Evolutionary conservation across 2,797 vertebrate genomes (phyloP), one percentile per base, ranked within the genome.

Genomic region (Cossypha heuglini): DNA sequence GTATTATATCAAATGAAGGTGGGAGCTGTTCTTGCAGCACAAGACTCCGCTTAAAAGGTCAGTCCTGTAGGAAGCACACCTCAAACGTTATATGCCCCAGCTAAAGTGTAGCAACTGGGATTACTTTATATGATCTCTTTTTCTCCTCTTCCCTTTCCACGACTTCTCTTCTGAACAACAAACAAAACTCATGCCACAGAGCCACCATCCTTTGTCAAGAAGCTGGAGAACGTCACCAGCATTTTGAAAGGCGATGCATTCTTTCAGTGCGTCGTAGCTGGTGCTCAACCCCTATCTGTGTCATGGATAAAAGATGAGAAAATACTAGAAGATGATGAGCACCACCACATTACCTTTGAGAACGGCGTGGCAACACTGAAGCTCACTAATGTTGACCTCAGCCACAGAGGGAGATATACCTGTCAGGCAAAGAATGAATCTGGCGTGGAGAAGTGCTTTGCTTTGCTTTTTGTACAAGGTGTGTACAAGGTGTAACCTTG

Each of bases 371-470:
- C 99, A 29, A 98, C 96, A 21, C 98, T 99, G 78, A 98, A 97
- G 92, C 98, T 99, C 92, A 88, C 91, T 71, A 95, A 96, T n/a
- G 98, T 99, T 91, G 98, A 99, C 83, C 98, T 97, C 6, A 93
- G 95, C 40, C 98, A 99, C 90, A 97, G 98, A 61, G 99, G 99
- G 49, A 99, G 98, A 96, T 99, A 99, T 42, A 99, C 98, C 24
- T 99, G 99, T 90, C 99, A 99, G 97, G 99, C 99, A 96, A 97
- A 98, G 69, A 99, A 99, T 1, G 99, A 99, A 89, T 99, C 99
- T 26, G 99, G 99, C 12, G 38, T 98, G 71, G 99, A 99, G 54
- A 99, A 98, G 88, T 99, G 99, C 87, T 99, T 98, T 91, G 99
- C 99, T 87, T 98, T 98, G 86, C 98, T 99, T 80, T 97, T 98